Conservation (phyloP, 2,113 vertebrate species). For the Panthera uncia region DNA sequence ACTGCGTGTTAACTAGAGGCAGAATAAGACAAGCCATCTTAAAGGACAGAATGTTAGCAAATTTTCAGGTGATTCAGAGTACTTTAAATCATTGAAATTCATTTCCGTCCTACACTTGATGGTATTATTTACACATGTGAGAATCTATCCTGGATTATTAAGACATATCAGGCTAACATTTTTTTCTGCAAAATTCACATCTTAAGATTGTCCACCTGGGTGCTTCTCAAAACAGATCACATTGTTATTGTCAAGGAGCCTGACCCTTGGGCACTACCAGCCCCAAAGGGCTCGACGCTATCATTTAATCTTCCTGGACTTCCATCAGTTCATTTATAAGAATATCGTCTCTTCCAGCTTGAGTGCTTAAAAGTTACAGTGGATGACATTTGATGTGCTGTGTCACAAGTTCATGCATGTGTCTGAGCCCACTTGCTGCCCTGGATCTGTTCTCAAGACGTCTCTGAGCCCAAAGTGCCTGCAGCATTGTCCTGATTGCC, state of each 20-base stretch:
- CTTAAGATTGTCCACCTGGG: neutral
- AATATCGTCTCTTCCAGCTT: neutral
- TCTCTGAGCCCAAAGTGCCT: neutral
- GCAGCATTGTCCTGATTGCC: slow-evolving; percentile 12
- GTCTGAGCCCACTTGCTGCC: neutral
- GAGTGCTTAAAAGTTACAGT: neutral
- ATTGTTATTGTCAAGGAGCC: neutral
- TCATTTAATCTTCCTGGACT: neutral
- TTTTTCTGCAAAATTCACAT: neutral
- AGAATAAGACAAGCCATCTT: neutral
- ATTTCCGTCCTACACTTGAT: neutral
- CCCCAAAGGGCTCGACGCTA: rapidly evolving
- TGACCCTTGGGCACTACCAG: rapidly evolving
- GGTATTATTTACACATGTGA: neutral
- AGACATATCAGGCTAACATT: neutral
- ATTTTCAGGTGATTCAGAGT: neutral
- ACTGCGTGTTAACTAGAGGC: neutral
- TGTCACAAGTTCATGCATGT: neutral
- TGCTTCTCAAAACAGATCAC: neutral
- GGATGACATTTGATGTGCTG: neutral
- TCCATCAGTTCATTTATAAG: neutral
- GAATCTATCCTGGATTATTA: neutral
- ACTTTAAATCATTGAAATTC: neutral
- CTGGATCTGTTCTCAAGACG: neutral
- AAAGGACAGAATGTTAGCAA: neutral